A percentile compares a stretch with the other conserved stretches of the same genome.
Evolutionary conservation across 2,797 vertebrate species (phyloP).

Genomic region (Synanceia verrucosa): DNA sequence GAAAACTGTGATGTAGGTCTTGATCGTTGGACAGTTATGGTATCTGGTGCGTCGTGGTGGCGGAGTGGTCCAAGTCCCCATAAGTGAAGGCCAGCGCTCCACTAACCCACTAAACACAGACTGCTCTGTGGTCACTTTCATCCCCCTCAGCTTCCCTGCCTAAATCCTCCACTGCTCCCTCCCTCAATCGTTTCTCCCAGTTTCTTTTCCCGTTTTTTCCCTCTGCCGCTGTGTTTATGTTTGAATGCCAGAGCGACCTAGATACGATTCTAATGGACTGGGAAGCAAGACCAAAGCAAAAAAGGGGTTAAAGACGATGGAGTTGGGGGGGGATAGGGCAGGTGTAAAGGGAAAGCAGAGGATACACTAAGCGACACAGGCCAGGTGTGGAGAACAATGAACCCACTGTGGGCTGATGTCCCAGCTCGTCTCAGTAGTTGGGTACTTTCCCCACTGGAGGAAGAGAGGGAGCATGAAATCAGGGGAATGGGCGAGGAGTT

Average conservation of each 20-base stretch:
- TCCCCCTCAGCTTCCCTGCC: constrained; percentile 53
- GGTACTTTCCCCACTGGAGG: constrained; percentile 43
- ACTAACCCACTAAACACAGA: constrained; percentile 79
- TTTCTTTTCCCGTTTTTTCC: constrained; percentile 21
- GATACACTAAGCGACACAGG: constrained; percentile 3
- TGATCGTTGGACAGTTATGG: constrained; percentile 8
- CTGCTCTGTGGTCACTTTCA: constrained; percentile 73
- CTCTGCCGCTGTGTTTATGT: constrained; percentile 51
- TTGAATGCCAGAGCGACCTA: constrained; percentile 12
- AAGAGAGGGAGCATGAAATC: constrained; percentile 34
- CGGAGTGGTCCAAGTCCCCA: constrained; percentile 44
- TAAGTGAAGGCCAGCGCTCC: constrained; percentile 60
- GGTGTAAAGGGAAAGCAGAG: constrained; percentile 30
- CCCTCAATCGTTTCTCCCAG: constrained; percentile 29
- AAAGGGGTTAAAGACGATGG: constrained; percentile 2
- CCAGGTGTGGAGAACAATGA: constrained; percentile 39
- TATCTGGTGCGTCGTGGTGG: constrained; percentile 49
- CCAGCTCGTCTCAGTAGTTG: background rate
- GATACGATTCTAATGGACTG: constrained; percentile 6
- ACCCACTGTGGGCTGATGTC: constrained; percentile 30
- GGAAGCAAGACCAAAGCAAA: constrained; percentile 6
- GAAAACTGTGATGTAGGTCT: constrained; percentile 29
- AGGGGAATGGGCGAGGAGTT: constrained; percentile 6
- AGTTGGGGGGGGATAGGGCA: constrained; percentile 13
- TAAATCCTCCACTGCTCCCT: constrained; percentile 24